Evolutionary conservation across 1,140 invertebrate species (phyloP), one percentile per base, ranked within the genome.

Genomic region (Cardiocondyla obscurior): DNA sequence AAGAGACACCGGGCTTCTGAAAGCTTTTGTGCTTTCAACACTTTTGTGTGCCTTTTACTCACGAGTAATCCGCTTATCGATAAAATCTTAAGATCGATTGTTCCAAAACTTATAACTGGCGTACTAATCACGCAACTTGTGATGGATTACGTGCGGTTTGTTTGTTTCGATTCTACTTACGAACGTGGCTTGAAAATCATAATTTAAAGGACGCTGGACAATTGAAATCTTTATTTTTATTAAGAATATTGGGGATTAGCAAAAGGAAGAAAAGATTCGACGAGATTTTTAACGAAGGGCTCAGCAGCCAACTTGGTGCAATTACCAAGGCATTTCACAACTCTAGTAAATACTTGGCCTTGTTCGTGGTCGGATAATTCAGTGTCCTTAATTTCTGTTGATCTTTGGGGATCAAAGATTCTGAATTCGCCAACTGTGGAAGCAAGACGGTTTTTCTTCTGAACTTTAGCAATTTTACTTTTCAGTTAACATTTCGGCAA

Each of bases 31-130:
- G 42, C 10, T 3, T 51, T 77, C 28, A 36, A 77, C 10, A 28
- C 14, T 51, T 77, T 14, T 65, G 22, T 65, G 10, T 39, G 14
- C 12, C 5, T 77, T 65, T 10, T 6, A 19, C n/a, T 64, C 16
- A 25, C 51, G 5, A 65, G 62, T 77, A 77, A 76, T 76, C 28
- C 57, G 64, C 57, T 76, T 76, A 64, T 46, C 25, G 22, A 25
- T 42, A 44, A 65, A 19, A 65, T 65, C 33, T 25, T 19, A 74
- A 60, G 36, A 28, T 76, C 8, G 49, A 28, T 55, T 51, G 16
- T 60, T 12, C 39, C 14, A 0, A 5, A 60, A 30, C 51, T 73
- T 58, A 14, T 14, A 55, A 33, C 19, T 72, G 12, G 8, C 16
- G 49, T 39, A 36, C 14, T 49, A 36, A 36, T 46, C 14, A 6